Conservation (phyloP, 1,140 invertebrate species). For the Scylla paramamosain region DNA sequence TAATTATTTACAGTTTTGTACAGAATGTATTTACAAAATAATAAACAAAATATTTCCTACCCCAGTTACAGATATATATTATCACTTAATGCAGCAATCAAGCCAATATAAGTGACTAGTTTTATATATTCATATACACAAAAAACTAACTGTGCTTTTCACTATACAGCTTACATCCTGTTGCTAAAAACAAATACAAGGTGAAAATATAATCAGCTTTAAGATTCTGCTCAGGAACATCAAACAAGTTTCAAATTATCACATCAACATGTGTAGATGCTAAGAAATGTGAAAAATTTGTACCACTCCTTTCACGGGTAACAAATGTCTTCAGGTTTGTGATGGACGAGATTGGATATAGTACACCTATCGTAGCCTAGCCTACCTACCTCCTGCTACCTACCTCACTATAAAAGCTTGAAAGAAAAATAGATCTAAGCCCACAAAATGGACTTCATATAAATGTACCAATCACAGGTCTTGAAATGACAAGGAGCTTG, state of each 20-base stretch:
- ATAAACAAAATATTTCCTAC: constrained; percentile 71
- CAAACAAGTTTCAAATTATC: constrained; percentile 53
- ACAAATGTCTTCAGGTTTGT: constrained; percentile 49
- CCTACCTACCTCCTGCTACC: constrained; percentile 11
- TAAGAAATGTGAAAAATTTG: constrained; percentile 65
- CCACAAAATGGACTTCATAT: constrained; percentile 56
- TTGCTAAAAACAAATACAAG: constrained; percentile 56
- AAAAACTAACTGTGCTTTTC: constrained; percentile 63
- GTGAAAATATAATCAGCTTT: constrained; percentile 56
- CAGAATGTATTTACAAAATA: constrained; percentile 73
- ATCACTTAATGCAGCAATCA: constrained; percentile 57
- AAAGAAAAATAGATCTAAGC: constrained; percentile 64
- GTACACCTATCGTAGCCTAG: constrained; percentile 45
- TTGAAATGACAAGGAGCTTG: constrained; percentile 25
- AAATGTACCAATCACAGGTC: constrained; percentile 66
- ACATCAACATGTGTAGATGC: constrained; percentile 45
- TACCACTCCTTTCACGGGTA: constrained; percentile 65
- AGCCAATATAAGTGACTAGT: constrained; percentile 70
- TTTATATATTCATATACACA: constrained; percentile 62
- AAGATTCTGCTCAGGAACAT: constrained; percentile 51
- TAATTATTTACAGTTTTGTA: constrained; percentile 71
- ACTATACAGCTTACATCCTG: constrained; percentile 27
- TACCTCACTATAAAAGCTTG: constrained; percentile 28
- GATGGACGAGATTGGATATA: constrained; percentile 60
- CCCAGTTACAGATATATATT: constrained; percentile 53